Evolutionary conservation across 2,888 invertebrate genomes (phyloP).

Genomic region (Xestia rhomboidea): DNA sequence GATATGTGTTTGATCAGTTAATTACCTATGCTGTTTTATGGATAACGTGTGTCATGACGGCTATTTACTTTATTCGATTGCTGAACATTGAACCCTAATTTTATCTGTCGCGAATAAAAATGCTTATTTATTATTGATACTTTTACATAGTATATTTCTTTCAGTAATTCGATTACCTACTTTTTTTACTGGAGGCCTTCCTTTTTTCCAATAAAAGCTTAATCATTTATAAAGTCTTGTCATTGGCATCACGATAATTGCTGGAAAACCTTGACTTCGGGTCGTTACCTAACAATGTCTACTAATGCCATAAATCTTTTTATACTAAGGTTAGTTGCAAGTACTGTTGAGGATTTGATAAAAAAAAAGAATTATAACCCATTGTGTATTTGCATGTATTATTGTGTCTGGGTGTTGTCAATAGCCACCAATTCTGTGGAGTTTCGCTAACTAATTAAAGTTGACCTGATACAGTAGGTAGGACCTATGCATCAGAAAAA

Average conservation of each 20-base stretch:
- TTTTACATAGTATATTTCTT: background rate
- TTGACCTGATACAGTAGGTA: background rate
- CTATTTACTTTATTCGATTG: constrained; percentile 33
- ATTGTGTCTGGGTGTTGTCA: background rate
- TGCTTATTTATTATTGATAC: background rate
- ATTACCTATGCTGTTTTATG: constrained; percentile 53
- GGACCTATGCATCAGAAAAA: background rate
- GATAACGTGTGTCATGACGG: constrained; percentile 23
- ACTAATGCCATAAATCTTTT: constrained; percentile 22
- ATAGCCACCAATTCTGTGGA: background rate
- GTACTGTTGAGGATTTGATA: background rate
- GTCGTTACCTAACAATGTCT: constrained; percentile 16
- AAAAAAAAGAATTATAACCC: background rate
- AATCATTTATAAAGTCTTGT: constrained; percentile 36
- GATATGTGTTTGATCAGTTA: constrained; percentile 61
- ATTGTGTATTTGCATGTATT: background rate
- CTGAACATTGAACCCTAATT: constrained; percentile 12
- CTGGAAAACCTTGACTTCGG: constrained; percentile 41
- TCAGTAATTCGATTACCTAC: constrained; percentile 24
- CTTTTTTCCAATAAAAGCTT: constrained; percentile 26
- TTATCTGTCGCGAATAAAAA: constrained; percentile 10
- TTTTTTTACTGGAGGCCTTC: constrained; percentile 19
- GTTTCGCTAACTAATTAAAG: background rate
- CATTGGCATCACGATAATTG: constrained; percentile 44
- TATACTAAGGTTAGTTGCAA: background rate